Evolutionary conservation across 1,140 invertebrate genomes (phyloP), one percentile per base, ranked within the genome.

Genomic region (Goniozus legneri): DNA sequence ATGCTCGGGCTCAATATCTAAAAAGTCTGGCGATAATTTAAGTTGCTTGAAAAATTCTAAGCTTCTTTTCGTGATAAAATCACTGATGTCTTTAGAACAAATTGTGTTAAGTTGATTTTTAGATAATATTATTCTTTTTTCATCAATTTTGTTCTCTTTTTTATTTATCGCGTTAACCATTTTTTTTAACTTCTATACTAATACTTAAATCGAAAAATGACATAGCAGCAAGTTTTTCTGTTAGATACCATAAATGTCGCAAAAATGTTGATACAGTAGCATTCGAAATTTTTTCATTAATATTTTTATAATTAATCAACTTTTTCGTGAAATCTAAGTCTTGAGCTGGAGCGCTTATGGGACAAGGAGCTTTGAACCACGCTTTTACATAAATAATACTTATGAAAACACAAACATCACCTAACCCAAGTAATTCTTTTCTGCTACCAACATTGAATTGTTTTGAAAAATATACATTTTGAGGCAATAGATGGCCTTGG

Each of bases 401-500:
- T 10, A 13, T 35, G 19, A 10, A 48, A 19, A 6, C 3, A 7
- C 20, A 33, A n/a, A n/a, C n/a, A n/a, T 35, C 30, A 34, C 16
- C 31, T 27, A n/a, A n/a, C n/a, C n/a, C n/a, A n/a, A n/a, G n/a
- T n/a, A n/a, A n/a, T n/a, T n/a, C n/a, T n/a, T n/a, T 27, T 47
- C 8, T 18, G 2, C 4, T 15, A 30, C 19, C 8, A 31, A 19
- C 12, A 36, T 21, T 31, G 37, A 42, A 21, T 43, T 31, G 10
- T 36, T 14, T 30, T 34, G 8, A 12, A 49, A 49, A 10, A 49
- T 12, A 22, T 16, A 37, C 13, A 71, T 66, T 62, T 73, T 71
- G 14, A 72, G 45, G 38, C 49, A 50, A 40, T 74, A 73, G 47
- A 75, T 68, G 38, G 60, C 53, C 55, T 47, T 69, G 14, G 59